Evolutionary conservation across 2,113 vertebrate genomes (phyloP).

Genomic region (Microcebus lehilahytsara): DNA sequence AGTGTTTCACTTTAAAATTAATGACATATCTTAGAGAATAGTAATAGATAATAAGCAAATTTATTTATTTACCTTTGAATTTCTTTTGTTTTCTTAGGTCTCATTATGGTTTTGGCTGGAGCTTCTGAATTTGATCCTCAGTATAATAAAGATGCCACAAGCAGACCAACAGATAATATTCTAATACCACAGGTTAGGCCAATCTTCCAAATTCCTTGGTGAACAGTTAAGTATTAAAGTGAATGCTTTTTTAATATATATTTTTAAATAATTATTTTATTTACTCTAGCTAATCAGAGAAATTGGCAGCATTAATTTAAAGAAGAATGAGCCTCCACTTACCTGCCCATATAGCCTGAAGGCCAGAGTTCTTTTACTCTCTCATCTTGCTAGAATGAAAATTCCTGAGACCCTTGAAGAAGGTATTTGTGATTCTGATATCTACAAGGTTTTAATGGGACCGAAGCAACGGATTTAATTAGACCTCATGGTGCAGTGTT

Average conservation of each 20-base stretch:
- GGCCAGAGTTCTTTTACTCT: slow-evolving; percentile 94
- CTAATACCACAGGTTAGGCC: slow-evolving; percentile 95
- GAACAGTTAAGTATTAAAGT: slow-evolving; percentile 32
- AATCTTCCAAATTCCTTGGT: neutral
- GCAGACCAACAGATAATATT: slow-evolving; percentile 96
- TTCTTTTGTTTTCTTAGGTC: slow-evolving; percentile 85
- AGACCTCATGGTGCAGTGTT: neutral
- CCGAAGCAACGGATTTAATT: slow-evolving; percentile 1
- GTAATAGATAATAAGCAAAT: neutral
- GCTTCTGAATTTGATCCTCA: slow-evolving; percentile 98
- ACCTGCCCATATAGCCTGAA: slow-evolving; percentile 99
- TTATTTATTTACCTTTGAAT: slow-evolving; percentile 32
- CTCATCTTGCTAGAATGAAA: slow-evolving; percentile 95
- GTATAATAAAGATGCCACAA: slow-evolving; percentile 98
- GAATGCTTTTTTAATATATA: neutral
- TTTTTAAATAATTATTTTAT: slow-evolving; percentile 69
- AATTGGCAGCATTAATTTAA: slow-evolving; percentile 97
- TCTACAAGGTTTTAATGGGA: neutral
- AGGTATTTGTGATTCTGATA: slow-evolving; percentile 86
- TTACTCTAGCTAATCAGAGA: slow-evolving; percentile 93
- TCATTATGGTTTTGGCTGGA: slow-evolving; percentile 96
- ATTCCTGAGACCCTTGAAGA: slow-evolving; percentile 95
- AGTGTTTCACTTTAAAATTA: neutral
- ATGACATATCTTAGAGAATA: neutral
- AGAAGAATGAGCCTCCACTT: slow-evolving; percentile 99